Evolutionary conservation across 2,797 vertebrate genomes (phyloP).

Genomic region (Anguilla obscura): DNA sequence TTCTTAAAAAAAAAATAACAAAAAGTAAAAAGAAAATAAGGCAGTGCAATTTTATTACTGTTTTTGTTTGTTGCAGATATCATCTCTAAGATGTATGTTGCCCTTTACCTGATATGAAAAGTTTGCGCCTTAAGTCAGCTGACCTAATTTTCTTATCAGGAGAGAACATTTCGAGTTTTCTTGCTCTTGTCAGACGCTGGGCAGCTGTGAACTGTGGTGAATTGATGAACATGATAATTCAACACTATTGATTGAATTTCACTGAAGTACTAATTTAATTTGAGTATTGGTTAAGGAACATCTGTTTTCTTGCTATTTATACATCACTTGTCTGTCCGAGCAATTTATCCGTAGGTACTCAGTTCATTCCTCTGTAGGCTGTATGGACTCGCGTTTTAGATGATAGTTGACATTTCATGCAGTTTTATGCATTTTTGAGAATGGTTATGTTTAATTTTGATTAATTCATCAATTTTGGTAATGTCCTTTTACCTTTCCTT

Average conservation of each 20-base stretch:
- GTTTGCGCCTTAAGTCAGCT: constrained; percentile 21
- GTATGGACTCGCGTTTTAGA: background rate
- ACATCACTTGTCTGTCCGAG: constrained; percentile 24
- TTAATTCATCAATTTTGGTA: background rate
- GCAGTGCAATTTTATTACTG: background rate
- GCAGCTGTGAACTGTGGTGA: constrained; percentile 45
- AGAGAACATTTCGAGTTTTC: constrained; percentile 28
- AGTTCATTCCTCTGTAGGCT: background rate
- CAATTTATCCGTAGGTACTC: background rate
- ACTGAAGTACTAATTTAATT: constrained; percentile 52
- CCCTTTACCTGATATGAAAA: background rate
- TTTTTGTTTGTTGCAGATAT: background rate
- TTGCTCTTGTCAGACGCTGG: constrained; percentile 37
- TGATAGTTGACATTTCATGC: too few relatives aligned
- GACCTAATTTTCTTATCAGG: background rate
- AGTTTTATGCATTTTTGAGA: background rate
- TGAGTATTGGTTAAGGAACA: constrained; percentile 53
- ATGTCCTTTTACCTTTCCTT: background rate
- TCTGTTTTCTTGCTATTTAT: constrained; percentile 48
- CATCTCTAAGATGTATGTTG: background rate
- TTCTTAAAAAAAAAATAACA: background rate
- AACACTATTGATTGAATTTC: constrained; percentile 55
- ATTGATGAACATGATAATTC: constrained; percentile 50
- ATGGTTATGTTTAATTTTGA: background rate
- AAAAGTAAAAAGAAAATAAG: background rate